Base-by-base conservation (phyloP, 2,888 invertebrate species). In the Caenorhabditis imperialis region DNA sequence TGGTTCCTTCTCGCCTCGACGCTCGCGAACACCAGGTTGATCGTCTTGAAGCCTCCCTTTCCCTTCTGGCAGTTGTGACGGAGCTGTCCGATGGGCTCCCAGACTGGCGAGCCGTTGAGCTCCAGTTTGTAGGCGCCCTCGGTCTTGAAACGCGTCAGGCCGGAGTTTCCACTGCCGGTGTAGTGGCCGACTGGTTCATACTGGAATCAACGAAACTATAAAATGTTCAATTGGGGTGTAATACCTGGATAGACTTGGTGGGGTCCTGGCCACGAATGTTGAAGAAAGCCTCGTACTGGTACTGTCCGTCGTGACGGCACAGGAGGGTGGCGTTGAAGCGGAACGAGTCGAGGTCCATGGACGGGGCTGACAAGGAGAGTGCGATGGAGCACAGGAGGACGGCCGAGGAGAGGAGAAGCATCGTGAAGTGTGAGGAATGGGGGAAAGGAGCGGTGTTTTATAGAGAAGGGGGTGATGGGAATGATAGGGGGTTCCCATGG, bases 311-410 rank as follows among this genome's bases (percentile, higher is more conserved):
- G 30, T 63, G 53, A 3, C 45, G 53, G 27, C 62, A 63, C 30
- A 54, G 16, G 35, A 63, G 22, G 6, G 54, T 37, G 27, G 54
- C 54, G 47, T 63, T 63, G 47, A 63, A 63, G 3, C 54, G 38
- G 54, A 63, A 53, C n/a, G 35, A 20, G 47, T 63, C 62, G 37
- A 54, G 54, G 38, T 63, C 30, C 20, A 54, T 45, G n/a, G n/a
- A n/a, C n/a, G n/a, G n/a, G n/a, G n/a, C n/a, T n/a, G n/a, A n/a
- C n/a, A n/a, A n/a, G n/a, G n/a, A n/a, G n/a, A n/a, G n/a, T 20
- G 44, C 37, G 12, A 42, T 27, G 5, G 54, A 38, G 10, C 47
- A 18, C 18, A 54, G 5, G n/a, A 50, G 22, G 20, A 38, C n/a
- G 22, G 47, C n/a, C 8, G 45, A 53, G 10, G 51, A 30, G 20